Evolutionary conservation across 2,113 vertebrate species (phyloP), one percentile per base, ranked within the genome.

Genomic region (Diadophis punctatus): DNA sequence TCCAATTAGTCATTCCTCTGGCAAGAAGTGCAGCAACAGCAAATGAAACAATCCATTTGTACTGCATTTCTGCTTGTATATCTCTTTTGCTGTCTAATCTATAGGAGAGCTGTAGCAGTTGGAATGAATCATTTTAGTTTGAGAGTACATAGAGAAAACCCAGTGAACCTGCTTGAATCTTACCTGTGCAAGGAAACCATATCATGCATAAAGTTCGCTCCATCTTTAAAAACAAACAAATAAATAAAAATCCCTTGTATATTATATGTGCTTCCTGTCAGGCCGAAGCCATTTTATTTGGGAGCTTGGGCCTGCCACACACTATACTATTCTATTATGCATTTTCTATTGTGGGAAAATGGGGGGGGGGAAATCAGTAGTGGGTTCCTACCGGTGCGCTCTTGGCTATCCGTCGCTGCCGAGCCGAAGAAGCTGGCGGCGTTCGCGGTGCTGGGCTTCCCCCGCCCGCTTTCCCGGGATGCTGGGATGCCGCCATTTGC

Each of bases 71-170:
- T 80, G 34, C 68, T 39, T 80, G 18, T 20, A 8, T 80, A 34
- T 39, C 55, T 7, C 20, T 34, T 53, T 43, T 43, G 3, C 8
- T 12, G 0, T 10, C 9, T 85, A 49, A 84, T 0, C 0, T 0
- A 6, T 0, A 20, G 43, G 88, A 88, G 39, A 87, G 74, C 30
- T n/a, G 16, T 80, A 92, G 68, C 88, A 43, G 25, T 12, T 91
- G 92, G 34, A 20, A 93, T 46, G 86, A 56, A 0, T 53, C 48
- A 39, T 3, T 91, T n/a, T 0, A n/a, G 56, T 80, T 92, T 56
- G 91, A 1, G 89, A 92, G 30, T 87, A 86, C 14, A 85, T 0
- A 0, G 88, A 56, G 48, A 46, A 93, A 89, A 43, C 23, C 27
- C 53, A 56, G 52, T 60, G 89, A 85, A 89, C 46, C n/a, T 74